These are phyloP conservation scores for Drosophila ustulata DNA, from an alignment of 2,888 invertebrate genomes.

Conservation along the genomic window DNA sequence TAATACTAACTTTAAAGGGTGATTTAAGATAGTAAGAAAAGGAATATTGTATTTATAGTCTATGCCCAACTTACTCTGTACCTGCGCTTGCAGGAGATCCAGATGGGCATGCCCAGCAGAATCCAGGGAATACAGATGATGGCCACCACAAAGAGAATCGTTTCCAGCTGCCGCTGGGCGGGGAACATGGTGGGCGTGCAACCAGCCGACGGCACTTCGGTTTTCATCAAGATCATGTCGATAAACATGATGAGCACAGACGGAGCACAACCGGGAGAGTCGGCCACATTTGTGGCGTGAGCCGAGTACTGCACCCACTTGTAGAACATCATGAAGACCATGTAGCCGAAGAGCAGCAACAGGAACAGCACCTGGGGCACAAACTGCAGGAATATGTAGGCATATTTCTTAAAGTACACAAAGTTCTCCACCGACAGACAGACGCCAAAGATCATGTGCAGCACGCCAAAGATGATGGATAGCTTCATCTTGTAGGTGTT, in stretches of 20 bases:
- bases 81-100: conserved; percentile 87
- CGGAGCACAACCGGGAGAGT: conserved; percentile 88
- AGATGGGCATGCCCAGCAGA: conserved; percentile 95
- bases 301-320: conserved; percentile 92
- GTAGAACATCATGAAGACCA: conserved; percentile 95
- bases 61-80: conserved; percentile 37
- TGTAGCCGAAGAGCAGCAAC: conserved; percentile 93
- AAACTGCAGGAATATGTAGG: conserved; percentile 92
- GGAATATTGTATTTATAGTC: background rate
- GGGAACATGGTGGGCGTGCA: conserved; percentile 89
- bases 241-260: conserved; percentile 91
- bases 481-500: conserved; percentile 98
- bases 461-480: conserved; percentile 95
- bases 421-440: conserved; percentile 92
- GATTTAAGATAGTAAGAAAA: too few species aligned
- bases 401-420: conserved; percentile 89
- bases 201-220: conserved; percentile 83
- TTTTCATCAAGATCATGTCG: conserved; percentile 90
- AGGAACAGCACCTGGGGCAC: conserved; percentile 96
- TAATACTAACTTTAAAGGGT: too few species aligned
- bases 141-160: conserved; percentile 91
- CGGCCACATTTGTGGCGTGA: conserved; percentile 76
- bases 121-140: conserved; percentile 96
- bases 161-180: conserved; percentile 90
- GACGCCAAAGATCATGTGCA: conserved; percentile 97